phyloP scores from a whole-genome alignment of 2,888 invertebrate genomes.

The Tridacna crocea region DNA sequence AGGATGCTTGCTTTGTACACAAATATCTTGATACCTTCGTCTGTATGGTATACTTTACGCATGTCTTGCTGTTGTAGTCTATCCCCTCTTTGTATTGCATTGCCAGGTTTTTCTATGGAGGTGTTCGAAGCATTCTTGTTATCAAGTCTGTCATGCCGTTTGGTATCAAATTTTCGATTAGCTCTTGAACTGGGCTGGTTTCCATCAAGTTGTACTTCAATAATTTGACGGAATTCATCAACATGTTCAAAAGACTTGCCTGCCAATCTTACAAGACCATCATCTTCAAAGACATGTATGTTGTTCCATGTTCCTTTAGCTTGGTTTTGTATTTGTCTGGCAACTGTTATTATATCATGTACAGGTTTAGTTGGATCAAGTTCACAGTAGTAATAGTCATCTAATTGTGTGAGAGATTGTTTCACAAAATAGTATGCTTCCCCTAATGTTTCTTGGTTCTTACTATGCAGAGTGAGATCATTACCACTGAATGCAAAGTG shows the following conservation, averaged over 20 bases:
- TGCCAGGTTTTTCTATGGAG: not conserved
- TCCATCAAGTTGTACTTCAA: not conserved
- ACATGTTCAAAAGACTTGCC: not conserved
- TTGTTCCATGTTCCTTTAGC: not conserved
- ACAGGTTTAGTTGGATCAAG: not conserved
- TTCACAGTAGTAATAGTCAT: not conserved
- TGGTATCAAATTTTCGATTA: not conserved
- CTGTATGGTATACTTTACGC: not conserved
- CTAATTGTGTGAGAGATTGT: not conserved
- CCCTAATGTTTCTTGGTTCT: not conserved
- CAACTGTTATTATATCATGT: not conserved
- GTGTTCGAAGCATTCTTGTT: not conserved
- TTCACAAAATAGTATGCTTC: not conserved
- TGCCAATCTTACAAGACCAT: not conserved
- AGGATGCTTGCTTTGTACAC: constrained; percentile 33
- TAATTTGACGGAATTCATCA: not conserved
- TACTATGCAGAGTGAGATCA: not conserved
- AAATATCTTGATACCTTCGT: constrained; percentile 17
- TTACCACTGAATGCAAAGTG: not conserved
- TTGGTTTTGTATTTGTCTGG: no score
- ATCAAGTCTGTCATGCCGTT: not conserved
- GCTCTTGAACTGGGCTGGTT: not conserved
- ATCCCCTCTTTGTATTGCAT: not conserved
- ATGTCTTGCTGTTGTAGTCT: no score
- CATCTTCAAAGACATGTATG: not conserved